Conservation (phyloP, 2,797 vertebrate genomes). For the Mormyrus hasselquistii region DNA sequence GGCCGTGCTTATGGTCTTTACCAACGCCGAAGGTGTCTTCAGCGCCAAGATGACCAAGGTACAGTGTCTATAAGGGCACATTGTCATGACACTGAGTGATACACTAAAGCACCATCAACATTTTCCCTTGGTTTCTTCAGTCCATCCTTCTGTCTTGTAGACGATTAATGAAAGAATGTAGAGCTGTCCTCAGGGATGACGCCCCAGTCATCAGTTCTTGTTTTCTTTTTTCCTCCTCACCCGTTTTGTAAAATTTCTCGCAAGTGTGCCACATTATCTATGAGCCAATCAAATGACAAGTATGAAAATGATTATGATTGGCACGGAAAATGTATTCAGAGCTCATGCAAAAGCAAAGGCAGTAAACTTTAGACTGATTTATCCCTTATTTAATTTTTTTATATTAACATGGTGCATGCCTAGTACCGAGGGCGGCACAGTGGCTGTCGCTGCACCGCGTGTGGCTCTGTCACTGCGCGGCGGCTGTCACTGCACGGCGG, state of each 20-base stretch:
- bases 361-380: neutral
- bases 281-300: neutral
- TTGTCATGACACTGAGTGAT: neutral
- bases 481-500: too few species aligned
- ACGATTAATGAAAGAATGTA: neutral
- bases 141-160: neutral
- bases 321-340: neutral
- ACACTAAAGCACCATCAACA: neutral
- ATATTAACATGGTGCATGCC: neutral
- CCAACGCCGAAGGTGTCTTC: slow-evolving; percentile 52
- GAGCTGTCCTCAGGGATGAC: neutral
- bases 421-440: neutral
- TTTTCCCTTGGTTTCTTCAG: neutral
- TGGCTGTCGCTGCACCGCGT: neutral
- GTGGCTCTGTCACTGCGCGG: too few species aligned
- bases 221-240: neutral
- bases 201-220: neutral
- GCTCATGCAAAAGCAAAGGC: neutral
- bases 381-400: neutral
- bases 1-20: slow-evolving; percentile 55
- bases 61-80: neutral
- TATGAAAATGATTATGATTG: neutral
- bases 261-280: neutral
- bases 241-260: neutral
- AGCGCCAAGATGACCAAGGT: slow-evolving; percentile 57